These are phyloP conservation scores for Drosophila borborema DNA, from an alignment of 2,888 invertebrate species.

Conservation along the genomic window DNA sequence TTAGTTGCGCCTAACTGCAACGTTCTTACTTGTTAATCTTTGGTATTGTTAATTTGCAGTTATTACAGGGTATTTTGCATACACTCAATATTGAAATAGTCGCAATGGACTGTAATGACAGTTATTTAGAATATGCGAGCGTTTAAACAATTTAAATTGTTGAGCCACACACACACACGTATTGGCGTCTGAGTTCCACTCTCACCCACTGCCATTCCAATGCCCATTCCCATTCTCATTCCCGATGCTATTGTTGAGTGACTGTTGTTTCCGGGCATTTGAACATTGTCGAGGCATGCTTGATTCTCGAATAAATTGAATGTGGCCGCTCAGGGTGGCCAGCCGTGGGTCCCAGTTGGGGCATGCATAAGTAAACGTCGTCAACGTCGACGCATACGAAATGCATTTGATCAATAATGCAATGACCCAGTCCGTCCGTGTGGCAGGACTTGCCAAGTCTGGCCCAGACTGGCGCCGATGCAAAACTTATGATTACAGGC, in stretches of 20 bases:
- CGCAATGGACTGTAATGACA: conserved; percentile 35
- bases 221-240: conserved; percentile 15
- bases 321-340: conserved; percentile 19
- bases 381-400: conserved; percentile 49
- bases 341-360: conserved; percentile 10
- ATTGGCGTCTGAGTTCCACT: conserved; percentile 3
- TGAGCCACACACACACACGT: not conserved
- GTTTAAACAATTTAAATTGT: conserved; percentile 17
- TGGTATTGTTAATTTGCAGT: not conserved
- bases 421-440: conserved; percentile 58
- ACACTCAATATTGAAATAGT: conserved; percentile 11
- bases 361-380: conserved; percentile 58
- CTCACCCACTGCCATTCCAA: not conserved
- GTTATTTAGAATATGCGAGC: conserved; percentile 37
- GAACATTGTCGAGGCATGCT: conserved; percentile 45
- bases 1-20: too few relatives aligned
- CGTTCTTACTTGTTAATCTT: too few relatives aligned
- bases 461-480: conserved; percentile 58
- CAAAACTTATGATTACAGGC: conserved; percentile 57
- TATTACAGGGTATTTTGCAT: not conserved
- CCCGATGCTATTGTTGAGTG: conserved; percentile 46
- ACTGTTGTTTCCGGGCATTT: conserved; percentile 67
- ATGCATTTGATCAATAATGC: conserved; percentile 81
- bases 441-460: conserved; percentile 2
- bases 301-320: conserved; percentile 70